Percentiles rank a stretch among this genome's conserved stretches.
phyloP scores from a whole-genome alignment of 1,140 invertebrate genomes.

The Sipha flava region DNA sequence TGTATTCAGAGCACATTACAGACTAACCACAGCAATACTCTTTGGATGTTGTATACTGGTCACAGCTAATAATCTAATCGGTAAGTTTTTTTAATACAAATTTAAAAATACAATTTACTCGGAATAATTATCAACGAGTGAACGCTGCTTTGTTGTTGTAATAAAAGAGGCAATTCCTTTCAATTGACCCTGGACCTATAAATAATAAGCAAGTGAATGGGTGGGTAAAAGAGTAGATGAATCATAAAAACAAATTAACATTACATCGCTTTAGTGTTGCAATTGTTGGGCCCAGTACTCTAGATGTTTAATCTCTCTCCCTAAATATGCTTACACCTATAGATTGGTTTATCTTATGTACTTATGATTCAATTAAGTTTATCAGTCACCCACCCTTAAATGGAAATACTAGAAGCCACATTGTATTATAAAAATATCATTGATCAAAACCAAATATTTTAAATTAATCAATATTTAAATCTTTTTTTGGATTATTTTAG shows the following conservation, averaged over 20 bases:
- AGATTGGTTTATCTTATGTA: too few species aligned
- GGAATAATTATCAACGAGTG: neutral
- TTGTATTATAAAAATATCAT: too few species aligned
- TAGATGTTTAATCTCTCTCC: too few species aligned
- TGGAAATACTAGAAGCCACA: too few species aligned
- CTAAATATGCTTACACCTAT: too few species aligned
- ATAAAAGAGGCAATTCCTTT: conserved; percentile 26
- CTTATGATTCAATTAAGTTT: too few species aligned
- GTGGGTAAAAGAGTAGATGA: neutral
- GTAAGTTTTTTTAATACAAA: conserved; percentile 48
- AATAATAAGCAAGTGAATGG: conserved; percentile 4
- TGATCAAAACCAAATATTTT: neutral
- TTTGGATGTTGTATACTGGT: conserved; percentile 81
- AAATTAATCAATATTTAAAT: too few species aligned
- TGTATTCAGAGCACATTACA: conserved; percentile 81
- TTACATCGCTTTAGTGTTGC: neutral
- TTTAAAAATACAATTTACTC: neutral
- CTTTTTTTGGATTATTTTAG: too few species aligned
- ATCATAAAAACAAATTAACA: conserved; percentile 11
- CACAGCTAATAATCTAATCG: conserved; percentile 78
- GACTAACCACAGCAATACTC: conserved; percentile 76
- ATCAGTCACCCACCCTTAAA: too few species aligned
- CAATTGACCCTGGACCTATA: conserved; percentile 31
- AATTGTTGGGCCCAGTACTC: neutral
- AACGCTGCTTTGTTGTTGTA: conserved; percentile 27